Evolutionary conservation across 2,113 vertebrate genomes (phyloP), one percentile per base, ranked within the genome.

Genomic region (Oncorhynchus gorbuscha): DNA sequence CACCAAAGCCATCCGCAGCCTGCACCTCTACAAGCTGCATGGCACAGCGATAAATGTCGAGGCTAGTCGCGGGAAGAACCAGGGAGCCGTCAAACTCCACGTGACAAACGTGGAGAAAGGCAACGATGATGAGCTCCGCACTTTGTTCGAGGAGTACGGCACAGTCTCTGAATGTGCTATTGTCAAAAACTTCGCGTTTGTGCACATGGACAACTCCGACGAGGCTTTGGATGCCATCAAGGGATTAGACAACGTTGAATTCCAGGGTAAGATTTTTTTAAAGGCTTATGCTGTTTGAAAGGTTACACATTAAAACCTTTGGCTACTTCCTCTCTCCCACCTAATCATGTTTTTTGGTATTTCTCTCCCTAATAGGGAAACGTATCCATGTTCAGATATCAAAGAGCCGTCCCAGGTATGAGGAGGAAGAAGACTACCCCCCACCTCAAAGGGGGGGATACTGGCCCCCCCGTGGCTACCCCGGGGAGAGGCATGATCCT

Each of bases 301-400:
- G 72, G 20, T 45, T 45, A 45, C 39, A 45, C 39, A 11, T 45
- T 11, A 55, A 55, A 16, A 55, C 49, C 4, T 55, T 55, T 55
- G 12, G 14, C 1, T 55, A 18, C 12, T 18, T 9, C 2, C 3
- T 4, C 51, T 16, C 51, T 55, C 18, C 12, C 14, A 55, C 16
- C 51, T 68, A 16, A 1, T 67, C 3, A n/a, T 55, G 16, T 16
- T 18, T 2, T 16, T 64, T 22, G 18, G 5, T 28, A 12, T 16
- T 18, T 59, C 4, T 16, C 11, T 59, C 16, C 13, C 5, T 67
- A 66, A 16, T 91, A 99, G 97, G 95, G 59, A 98, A 98, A 93
- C 90, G 95, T 89, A 99, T 99, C 94, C 97, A 97, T 85, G 97
- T 99, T 86, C 97, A 99, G 90, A 91, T 99, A 82, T 99, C 97